Base-by-base conservation (phyloP, 2,797 vertebrate species). In the Acomys russatus region DNA sequence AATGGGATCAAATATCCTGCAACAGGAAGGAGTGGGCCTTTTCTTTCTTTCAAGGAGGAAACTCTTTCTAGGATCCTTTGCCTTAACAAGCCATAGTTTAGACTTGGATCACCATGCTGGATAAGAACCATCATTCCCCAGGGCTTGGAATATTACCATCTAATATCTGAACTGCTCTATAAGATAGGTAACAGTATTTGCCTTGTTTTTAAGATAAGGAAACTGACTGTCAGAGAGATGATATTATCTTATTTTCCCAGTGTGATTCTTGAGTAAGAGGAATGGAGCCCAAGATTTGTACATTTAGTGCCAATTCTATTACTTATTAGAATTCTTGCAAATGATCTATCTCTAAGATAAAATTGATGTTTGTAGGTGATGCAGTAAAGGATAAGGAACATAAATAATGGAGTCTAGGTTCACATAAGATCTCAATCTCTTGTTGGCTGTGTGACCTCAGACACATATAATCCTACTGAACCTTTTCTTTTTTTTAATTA, bases 181-280 rank as follows among this genome's bases (percentile, higher is more conserved):
- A 28, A 84, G 23, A 23, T 14, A 74, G 44, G 56, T 83, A 28
- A 28, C 10, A 11, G 33, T 51, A 68, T 87, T 73, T 90, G 63
- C 38, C 28, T 7, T 54, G 73, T 74, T 90, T 94, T 90, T 1
- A 71, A 92, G 22, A 79, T 79, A 15, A 92, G 85, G 38, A 95
- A 90, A 92, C 87, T 88, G 76, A 91, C 71, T 74, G 51, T 77
- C 64, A 88, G 73, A 92, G 51, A 80, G 44, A 23, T 70, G 51
- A 59, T 9, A 78, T 86, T 68, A 49, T 33, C 15, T 89, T 82
- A 35, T 49, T 89, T 91, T 95, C 15, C 73, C n/a, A 49, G 22
- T 20, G 68, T 96, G 63, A 71, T 10, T 61, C 73, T 84, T 61
- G 91, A 89, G 68, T 80, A 78, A 95, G 18, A 59, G 54, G 61